Evolutionary conservation across 2,113 vertebrate genomes (phyloP), one percentile per base, ranked within the genome.

Genomic region (Melanotaenia duboulayi): DNA sequence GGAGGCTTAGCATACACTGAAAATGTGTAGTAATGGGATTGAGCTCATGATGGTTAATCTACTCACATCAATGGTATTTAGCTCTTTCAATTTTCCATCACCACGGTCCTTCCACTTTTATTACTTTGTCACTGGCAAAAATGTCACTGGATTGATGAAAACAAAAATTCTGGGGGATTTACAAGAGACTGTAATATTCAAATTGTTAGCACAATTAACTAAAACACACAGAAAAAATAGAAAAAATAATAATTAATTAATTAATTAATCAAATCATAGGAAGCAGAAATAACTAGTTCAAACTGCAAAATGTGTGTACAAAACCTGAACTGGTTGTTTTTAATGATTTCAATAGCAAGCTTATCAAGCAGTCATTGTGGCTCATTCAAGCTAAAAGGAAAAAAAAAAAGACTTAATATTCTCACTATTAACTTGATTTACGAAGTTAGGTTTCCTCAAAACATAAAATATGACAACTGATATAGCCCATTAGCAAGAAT

Each of bases 11-110:
- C 52, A n/a, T 72, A 55, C 65, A n/a, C 57, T 52, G 80, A 65
- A 61, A 51, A 69, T 71, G 50, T 80, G 73, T 66, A 66, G 54
- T 80, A 89, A 83, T 81, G 71, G 76, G 84, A 88, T 87, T 84
- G 74, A 81, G 73, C 65, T 84, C 49, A 80, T 78, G 56, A 71
- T 59, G 64, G 54, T 66, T 75, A 83, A 83, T 78, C 78, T 76
- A 68, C 48, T 72, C 78, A 56, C 75, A 82, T 78, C 68, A 74
- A 44, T 73, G 51, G 54, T 24, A 14, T 81, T 88, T 76, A 4
- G 4, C 32, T 24, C 17, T 61, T 76, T 78, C 35, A 11, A 56
- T 68, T 48, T 77, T 68, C 42, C 11, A 37, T 48, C 54, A 67
- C 10, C 4, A 2, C 9, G n/a, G 7, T 10, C 12, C 16, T 40